Percentiles rank a stretch among this genome's conserved stretches.
These are phyloP conservation scores for Cheumatopsyche charites DNA, from an alignment of 1,140 invertebrate species.

Conservation along the genomic window DNA sequence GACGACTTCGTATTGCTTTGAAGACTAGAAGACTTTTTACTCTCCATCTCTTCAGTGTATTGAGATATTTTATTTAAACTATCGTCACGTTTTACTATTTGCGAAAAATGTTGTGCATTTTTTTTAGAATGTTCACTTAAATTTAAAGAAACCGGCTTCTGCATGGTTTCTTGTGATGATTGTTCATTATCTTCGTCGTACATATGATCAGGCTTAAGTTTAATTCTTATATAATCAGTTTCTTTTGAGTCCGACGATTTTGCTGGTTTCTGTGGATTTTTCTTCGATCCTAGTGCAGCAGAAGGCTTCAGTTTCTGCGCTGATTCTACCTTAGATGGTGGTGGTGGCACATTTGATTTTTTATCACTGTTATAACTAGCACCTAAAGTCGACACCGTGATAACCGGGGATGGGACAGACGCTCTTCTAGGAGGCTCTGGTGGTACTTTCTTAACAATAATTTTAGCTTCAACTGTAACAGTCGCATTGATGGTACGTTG, in stretches of 20 bases:
- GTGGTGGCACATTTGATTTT: slow-evolving; percentile 18
- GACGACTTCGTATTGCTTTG: slow-evolving; percentile 34
- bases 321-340: neutral
- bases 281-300: slow-evolving; percentile 43
- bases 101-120: slow-evolving; percentile 49
- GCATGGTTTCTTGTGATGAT: slow-evolving; percentile 49
- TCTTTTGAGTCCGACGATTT: slow-evolving; percentile 59
- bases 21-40: slow-evolving; percentile 45
- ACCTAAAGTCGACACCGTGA: slow-evolving; percentile 44
- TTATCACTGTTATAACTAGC: slow-evolving; percentile 45
- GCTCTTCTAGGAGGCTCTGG: slow-evolving; percentile 46
- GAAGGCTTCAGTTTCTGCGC: slow-evolving; percentile 11
- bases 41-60: slow-evolving; percentile 31
- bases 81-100: slow-evolving; percentile 49
- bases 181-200: slow-evolving; percentile 60
- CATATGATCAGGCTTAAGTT: slow-evolving; percentile 68
- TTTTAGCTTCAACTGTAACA: slow-evolving; percentile 28
- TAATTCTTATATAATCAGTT: slow-evolving; percentile 68
- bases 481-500: neutral
- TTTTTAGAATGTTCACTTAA: slow-evolving; percentile 51
- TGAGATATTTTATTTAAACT: slow-evolving; percentile 47
- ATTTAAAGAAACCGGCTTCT: slow-evolving; percentile 61
- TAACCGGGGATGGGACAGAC: slow-evolving; percentile 45
- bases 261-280: slow-evolving; percentile 40
- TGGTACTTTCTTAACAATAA: slow-evolving; percentile 35